phyloP scores from a whole-genome alignment of 2,888 invertebrate species.

The Ichneumon xanthorius region DNA sequence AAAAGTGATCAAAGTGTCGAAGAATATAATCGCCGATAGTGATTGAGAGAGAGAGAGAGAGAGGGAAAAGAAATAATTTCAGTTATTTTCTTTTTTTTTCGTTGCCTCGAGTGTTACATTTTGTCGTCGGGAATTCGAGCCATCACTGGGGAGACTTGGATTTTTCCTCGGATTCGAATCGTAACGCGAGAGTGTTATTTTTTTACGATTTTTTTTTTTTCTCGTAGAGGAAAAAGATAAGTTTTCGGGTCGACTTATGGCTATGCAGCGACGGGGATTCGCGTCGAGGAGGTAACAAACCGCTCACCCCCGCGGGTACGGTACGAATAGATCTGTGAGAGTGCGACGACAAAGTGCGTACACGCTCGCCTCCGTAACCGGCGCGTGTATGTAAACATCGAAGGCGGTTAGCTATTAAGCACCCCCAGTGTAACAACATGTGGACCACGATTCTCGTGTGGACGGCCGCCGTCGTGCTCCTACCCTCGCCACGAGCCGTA shows the following conservation, averaged over 20 bases:
- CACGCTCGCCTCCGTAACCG: slow-evolving; percentile 65
- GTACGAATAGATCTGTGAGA: slow-evolving; percentile 35
- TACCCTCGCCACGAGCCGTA: slow-evolving; percentile 81
- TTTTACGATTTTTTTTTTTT: background rate
- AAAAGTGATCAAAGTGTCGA: slow-evolving; percentile 20
- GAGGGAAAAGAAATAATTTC: background rate
- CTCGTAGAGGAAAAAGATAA: background rate
- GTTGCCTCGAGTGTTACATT: slow-evolving; percentile 14
- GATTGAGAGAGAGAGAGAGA: background rate
- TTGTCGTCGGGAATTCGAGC: slow-evolving; percentile 13
- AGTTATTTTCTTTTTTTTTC: background rate
- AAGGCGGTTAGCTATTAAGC: slow-evolving; percentile 65
- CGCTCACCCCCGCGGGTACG: slow-evolving; percentile 67
- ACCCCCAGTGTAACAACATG: slow-evolving; percentile 78
- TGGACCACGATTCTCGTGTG: slow-evolving; percentile 83
- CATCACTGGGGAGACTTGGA: background rate
- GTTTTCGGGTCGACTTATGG: slow-evolving; percentile 67
- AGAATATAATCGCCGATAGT: slow-evolving; percentile 9
- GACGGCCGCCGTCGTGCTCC: slow-evolving; percentile 81
- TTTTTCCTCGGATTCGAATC: slow-evolving; percentile 3
- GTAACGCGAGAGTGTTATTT: background rate
- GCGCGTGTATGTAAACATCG: slow-evolving; percentile 74
- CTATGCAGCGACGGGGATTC: slow-evolving; percentile 77
- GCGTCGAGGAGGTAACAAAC: slow-evolving; percentile 78
- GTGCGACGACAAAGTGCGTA: slow-evolving; percentile 37